These are phyloP conservation scores for Grammomys surdaster DNA, from an alignment of 2,113 vertebrate genomes.

Conservation along the genomic window DNA sequence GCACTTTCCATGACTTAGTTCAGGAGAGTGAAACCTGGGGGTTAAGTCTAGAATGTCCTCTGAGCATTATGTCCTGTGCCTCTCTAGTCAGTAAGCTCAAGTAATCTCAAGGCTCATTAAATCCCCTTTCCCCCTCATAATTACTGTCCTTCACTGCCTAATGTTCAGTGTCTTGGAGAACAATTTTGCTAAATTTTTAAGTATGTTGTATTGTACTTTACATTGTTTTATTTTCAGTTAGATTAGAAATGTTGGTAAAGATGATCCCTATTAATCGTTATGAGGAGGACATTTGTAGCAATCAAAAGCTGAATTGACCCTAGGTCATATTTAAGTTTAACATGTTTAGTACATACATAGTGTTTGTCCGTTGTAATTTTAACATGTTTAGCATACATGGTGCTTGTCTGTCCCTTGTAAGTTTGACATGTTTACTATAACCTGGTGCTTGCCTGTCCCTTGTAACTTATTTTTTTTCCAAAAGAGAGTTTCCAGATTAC, in stretches of 20 bases:
- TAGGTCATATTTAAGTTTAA: background rate
- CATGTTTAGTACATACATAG: background rate
- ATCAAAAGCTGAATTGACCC: background rate
- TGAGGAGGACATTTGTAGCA: background rate
- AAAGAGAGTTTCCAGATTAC: background rate
- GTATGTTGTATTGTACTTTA: background rate
- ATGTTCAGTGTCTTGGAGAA: background rate
- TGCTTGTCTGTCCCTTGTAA: background rate
- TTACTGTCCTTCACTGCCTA: background rate
- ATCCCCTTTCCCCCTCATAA: background rate
- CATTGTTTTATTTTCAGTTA: background rate
- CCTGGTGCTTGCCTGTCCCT: background rate
- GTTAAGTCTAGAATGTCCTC: background rate
- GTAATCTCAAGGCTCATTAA: background rate
- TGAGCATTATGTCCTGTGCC: fast-evolving
- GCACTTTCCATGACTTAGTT: background rate
- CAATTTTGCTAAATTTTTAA: background rate
- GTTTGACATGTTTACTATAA: background rate
- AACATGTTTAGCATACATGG: background rate
- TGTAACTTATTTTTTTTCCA: background rate
- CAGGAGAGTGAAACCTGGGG: background rate
- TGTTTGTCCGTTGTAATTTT: background rate
- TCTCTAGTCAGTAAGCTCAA: background rate
- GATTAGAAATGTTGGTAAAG: background rate
- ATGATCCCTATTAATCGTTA: background rate